A percentile compares a stretch with the other conserved stretches of the same genome.
These are phyloP conservation scores for Acromyrmex heyeri DNA, from an alignment of 1,140 invertebrate species.

Conservation along the genomic window DNA sequence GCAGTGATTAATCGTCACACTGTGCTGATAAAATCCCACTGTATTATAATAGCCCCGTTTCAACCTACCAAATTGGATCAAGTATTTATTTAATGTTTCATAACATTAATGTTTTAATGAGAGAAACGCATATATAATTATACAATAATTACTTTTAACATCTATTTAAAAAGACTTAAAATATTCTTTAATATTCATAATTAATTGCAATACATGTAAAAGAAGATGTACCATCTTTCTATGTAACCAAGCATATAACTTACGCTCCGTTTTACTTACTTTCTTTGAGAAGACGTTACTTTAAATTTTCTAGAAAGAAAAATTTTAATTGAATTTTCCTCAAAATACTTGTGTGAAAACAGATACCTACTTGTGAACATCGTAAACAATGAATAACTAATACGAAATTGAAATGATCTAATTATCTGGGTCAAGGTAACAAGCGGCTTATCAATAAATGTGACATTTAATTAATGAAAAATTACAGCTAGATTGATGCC, in stretches of 20 bases:
- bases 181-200: neutral
- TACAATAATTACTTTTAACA: neutral
- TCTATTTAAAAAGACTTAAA: neutral
- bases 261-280: neutral
- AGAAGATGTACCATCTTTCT: neutral
- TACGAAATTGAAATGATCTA: conserved; percentile 9
- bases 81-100: neutral
- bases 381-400: neutral
- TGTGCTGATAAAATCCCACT: neutral
- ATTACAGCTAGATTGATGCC: conserved; percentile 23
- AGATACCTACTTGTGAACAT: neutral
- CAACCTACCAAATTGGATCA: conserved; percentile 8
- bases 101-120: neutral
- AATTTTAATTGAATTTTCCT: neutral
- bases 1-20: conserved; percentile 25
- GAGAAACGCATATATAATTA: too few relatives aligned
- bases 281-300: neutral
- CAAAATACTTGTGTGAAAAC: neutral
- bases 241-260: neutral
- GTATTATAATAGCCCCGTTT: neutral
- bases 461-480: conserved; percentile 44
- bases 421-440: neutral
- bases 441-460: neutral
- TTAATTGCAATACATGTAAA: neutral
- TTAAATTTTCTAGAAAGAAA: neutral